Base-by-base conservation (phyloP, 2,797 vertebrate genomes). In the Sebastes vulpes region DNA sequence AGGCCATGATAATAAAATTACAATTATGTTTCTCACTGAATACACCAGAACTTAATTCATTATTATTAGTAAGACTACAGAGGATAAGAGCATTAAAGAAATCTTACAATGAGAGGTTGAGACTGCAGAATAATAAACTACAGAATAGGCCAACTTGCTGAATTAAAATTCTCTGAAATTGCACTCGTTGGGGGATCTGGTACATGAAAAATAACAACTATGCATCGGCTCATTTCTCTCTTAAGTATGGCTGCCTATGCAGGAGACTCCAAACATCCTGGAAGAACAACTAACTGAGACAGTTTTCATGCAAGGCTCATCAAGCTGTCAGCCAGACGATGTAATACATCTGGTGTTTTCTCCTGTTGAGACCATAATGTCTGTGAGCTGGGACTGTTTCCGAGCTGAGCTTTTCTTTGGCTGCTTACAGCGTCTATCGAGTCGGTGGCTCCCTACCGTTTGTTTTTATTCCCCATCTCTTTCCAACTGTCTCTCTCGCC, bases 311-410 rank as follows among this genome's bases (percentile, higher is more conserved):
- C 64, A 60, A 71, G 66, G 68, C 80, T 85, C 72, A 78, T 90
- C 73, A 74, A 87, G 75, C 85, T 87, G 84, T 91, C 84, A 83
- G 71, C 59, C 60, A 70, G 67, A 69, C 70, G 58, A 89, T 26
- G 65, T 50, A 75, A 73, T 74, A 67, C 85, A 91, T 79, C 85
- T 85, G 81, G 28, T 72, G 72, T 80, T 80, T 77, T 77, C 79
- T 87, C 82, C 82, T 75, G 72, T 82, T 79, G 83, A 87, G 81
- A 82, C 50, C 46, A 29, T 72, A 84, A 82, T 59, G 77, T 71
- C 79, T 85, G 59, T 20, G 54, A 82, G 72, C 66, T 60, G 29
- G n/a, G 73, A 48, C 32, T 70, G 59, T 72, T 77, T 79, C 68
- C 8, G 23, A 68, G 54, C 64, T 20, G 32, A 63, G 80, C 76